Conservation (phyloP, 1,140 invertebrate species). For the Ptiloglossa arizonensis region DNA sequence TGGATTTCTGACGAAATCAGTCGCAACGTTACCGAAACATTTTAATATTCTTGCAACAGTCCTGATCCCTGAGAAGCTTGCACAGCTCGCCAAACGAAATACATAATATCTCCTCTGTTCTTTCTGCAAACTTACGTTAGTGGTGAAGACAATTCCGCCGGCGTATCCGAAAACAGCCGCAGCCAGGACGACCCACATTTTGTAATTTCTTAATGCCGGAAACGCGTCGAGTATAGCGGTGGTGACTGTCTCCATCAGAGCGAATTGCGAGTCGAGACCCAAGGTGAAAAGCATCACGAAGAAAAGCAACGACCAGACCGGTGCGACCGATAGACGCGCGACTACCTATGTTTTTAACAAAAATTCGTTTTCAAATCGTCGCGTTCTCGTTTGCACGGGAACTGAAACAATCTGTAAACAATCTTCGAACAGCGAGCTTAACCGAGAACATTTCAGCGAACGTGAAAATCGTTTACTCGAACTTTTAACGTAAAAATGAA, state of each 20-base stretch:
- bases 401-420: too few species aligned
- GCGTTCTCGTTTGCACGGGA: neutral
- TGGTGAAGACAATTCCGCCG: slow-evolving; percentile 89
- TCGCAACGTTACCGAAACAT: too few species aligned
- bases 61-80: too few species aligned
- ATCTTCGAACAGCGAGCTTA: too few species aligned
- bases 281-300: slow-evolving; percentile 92
- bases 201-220: slow-evolving; percentile 87
- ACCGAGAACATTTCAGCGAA: too few species aligned
- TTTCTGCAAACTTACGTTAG: slow-evolving; percentile 83
- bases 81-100: too few species aligned
- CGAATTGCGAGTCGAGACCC: slow-evolving; percentile 91
- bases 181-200: slow-evolving; percentile 87
- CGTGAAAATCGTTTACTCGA: too few species aligned
- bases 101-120: too few species aligned
- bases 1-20: too few species aligned
- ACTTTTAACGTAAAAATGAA: too few species aligned
- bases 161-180: slow-evolving; percentile 88
- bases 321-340: slow-evolving; percentile 89
- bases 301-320: slow-evolving; percentile 92
- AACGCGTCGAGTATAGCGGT: slow-evolving; percentile 91
- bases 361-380: neutral
- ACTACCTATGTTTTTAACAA: slow-evolving; percentile 79
- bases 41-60: too few species aligned
- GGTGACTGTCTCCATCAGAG: slow-evolving; percentile 90